Evolutionary conservation across 2,888 invertebrate genomes (phyloP), one percentile per base, ranked within the genome.

Genomic region (Sycophila texana): DNA sequence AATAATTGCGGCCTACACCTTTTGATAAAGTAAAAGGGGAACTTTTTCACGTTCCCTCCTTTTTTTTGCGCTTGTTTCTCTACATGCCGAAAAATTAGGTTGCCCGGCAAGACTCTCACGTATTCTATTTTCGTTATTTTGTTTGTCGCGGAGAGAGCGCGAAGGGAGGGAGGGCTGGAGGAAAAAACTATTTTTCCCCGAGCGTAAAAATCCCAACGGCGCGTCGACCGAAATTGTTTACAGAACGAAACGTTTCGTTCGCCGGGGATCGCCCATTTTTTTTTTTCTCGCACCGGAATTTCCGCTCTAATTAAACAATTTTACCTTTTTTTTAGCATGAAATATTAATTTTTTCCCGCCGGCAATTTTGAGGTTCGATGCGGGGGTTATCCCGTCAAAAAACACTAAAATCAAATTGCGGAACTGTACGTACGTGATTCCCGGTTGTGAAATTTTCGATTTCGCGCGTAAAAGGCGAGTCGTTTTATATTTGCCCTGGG

Each of bases 1-100:
- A 67, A 74, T 74, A 74, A 74, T 74, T 74, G 60, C 67, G 60
- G 74, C 51, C 67, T 67, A 67, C 66, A 53, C 67, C 58, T 66
- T 74, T 74, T 67, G 74, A 74, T 74, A 51, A 60, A 74, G 67
- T 26, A 68, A 51, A 58, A 26, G 51, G 12, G n/a, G 49, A 60
- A 60, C 20, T 58, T 57, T 58, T 58, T 10, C n/a, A 22, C 49
- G 22, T 20, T 71, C 49, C 3, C 49, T 30, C 39, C 13, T 55
- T 30, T 67, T 53, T 51, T 5, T 51, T 26, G 57, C 39, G 18
- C 57, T 57, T 20, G 47, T 70, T 47, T 70, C 55, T 70, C 57
- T 22, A n/a, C 4, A 20, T 49, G 22, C 20, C 47, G 49, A 60
- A 26, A 63, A 63, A 63, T 39, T 39, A 63, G 63, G 39, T 63